A percentile compares a stretch with the other conserved stretches of the same genome.
Conservation (phyloP, 2,888 invertebrate genomes). For the Octonoba sinensis region DNA sequence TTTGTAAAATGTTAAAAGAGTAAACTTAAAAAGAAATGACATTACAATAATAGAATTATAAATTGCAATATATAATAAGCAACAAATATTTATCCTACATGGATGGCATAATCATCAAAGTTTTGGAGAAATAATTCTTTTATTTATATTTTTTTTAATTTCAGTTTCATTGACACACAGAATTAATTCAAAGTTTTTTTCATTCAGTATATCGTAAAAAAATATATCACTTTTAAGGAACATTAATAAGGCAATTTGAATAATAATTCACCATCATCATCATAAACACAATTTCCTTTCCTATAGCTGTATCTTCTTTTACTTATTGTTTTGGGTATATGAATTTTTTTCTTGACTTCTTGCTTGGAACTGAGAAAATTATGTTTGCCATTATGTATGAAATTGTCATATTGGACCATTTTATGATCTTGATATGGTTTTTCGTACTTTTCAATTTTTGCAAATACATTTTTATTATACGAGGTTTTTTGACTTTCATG, state of each 20-base stretch:
- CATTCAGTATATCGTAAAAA: not conserved
- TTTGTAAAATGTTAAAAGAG: no score
- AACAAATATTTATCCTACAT: no score
- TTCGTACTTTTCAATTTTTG: slow-evolving; percentile 35
- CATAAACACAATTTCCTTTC: slow-evolving; percentile 38
- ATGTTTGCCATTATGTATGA: slow-evolving; percentile 34
- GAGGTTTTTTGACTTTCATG: not conserved
- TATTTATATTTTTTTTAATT: no score
- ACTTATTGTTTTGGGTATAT: not conserved
- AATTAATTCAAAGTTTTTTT: not conserved
- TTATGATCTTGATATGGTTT: slow-evolving; percentile 1
- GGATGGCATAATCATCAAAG: no score
- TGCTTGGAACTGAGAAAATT: slow-evolving; percentile 37
- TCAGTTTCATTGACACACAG: not conserved
- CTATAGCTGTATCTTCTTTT: slow-evolving; percentile 16
- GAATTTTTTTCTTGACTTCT: slow-evolving; percentile 26
- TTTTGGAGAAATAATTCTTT: no score
- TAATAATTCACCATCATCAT: slow-evolving; percentile 51
- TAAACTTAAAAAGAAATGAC: no score
- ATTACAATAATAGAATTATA: no score
- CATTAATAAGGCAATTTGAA: slow-evolving; percentile 36
- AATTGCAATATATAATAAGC: no score
- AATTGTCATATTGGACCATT: slow-evolving; percentile 21
- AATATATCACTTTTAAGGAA: not conserved
- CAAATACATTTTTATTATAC: slow-evolving; percentile 11